Percentiles rank a stretch among this genome's conserved stretches.
phyloP scores from a whole-genome alignment of 2,888 invertebrate genomes.

The Cosmia pyralina region DNA sequence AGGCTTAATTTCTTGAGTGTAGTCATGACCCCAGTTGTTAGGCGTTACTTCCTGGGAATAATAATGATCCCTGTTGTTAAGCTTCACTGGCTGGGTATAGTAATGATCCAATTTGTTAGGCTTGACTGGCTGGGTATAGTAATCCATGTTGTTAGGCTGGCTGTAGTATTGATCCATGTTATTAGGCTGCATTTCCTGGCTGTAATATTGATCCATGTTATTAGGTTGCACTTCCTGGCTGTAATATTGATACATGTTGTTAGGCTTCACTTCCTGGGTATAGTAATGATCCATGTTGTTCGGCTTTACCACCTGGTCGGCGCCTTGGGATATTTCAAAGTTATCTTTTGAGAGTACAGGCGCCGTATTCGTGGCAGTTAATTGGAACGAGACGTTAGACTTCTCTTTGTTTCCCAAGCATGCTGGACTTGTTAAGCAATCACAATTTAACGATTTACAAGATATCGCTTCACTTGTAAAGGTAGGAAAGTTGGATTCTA shows the following conservation, averaged over 20 bases:
- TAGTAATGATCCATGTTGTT: too few species aligned
- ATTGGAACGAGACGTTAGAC: constrained; percentile 54
- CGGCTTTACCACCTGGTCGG: background rate
- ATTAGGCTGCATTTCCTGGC: background rate
- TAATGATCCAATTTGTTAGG: background rate
- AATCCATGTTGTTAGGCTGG: background rate
- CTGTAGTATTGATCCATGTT: too few species aligned
- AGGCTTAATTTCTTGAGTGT: too few species aligned
- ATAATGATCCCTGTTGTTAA: background rate
- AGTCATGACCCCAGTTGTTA: too few species aligned
- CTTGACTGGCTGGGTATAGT: background rate
- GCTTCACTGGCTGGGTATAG: background rate
- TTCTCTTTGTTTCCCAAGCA: constrained; percentile 27
- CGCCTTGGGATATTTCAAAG: background rate
- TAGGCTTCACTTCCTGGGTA: background rate
- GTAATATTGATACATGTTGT: too few species aligned
- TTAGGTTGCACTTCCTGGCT: background rate
- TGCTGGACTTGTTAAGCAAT: constrained; percentile 20
- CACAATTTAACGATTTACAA: constrained; percentile 43
- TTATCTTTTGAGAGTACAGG: background rate
- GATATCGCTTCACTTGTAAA: constrained; percentile 24
- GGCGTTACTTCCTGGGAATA: background rate
- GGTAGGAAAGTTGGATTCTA: constrained; percentile 12
- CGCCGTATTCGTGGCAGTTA: background rate
- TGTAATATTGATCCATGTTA: too few species aligned